These are phyloP conservation scores for Meiosimyza decipiens DNA, from an alignment of 2,888 invertebrate genomes.

Conservation along the genomic window DNA sequence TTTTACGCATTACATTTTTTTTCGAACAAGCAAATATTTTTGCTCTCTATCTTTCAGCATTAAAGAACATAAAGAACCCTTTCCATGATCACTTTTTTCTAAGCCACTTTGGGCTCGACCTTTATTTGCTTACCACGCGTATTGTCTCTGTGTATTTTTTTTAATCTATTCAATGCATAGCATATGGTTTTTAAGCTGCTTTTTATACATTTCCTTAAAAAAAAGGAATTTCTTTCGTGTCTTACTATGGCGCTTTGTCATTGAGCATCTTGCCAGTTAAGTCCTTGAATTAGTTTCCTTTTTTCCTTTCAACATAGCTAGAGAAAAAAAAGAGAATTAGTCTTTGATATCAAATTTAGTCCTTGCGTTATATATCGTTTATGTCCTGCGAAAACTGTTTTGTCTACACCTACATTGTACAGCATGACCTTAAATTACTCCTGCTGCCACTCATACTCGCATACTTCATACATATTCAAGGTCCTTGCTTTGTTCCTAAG, in stretches of 20 bases:
- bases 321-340: not conserved
- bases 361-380: not conserved
- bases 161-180: no score
- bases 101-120: no score
- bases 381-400: not conserved
- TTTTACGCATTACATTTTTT: not conserved
- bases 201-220: no score
- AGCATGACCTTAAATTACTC: no score
- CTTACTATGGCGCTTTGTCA: no score
- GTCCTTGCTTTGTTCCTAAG: constrained; percentile 5
- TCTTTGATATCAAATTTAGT: not conserved
- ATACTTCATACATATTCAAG: not conserved
- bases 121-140: no score
- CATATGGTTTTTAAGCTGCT: no score
- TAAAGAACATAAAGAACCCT: no score
- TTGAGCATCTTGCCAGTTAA: not conserved
- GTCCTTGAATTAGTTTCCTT: constrained; percentile 6
- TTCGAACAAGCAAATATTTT: not conserved
- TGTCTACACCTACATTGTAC: constrained; percentile 9
- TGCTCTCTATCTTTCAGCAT: not conserved
- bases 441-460: not conserved
- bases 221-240: no score
- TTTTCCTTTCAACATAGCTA: not conserved
- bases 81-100: no score
- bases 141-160: no score